phyloP scores from a whole-genome alignment of 2,888 invertebrate genomes.

The Athalia circularis region DNA sequence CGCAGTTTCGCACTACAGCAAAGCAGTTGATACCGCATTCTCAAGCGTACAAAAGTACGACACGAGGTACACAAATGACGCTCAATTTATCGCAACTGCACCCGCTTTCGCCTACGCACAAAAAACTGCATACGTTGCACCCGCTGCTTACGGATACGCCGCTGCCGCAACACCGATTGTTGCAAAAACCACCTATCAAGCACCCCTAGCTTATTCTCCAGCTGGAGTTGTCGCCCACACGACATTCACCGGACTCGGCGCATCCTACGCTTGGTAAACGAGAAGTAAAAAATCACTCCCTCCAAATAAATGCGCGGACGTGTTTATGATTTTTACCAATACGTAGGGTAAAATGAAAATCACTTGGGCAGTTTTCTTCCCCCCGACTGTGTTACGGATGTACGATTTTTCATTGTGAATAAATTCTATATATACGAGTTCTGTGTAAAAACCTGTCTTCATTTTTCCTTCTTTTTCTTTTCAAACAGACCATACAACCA shows the following conservation, averaged over 20 bases:
- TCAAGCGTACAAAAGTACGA: slow-evolving; percentile 77
- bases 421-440: too few relatives aligned
- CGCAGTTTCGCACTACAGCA: slow-evolving; percentile 77
- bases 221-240: slow-evolving; percentile 57
- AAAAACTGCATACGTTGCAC: slow-evolving; percentile 38
- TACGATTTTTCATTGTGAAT: too few relatives aligned
- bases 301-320: not conserved
- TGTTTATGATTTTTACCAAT: not conserved
- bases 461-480: too few relatives aligned
- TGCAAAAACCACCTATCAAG: slow-evolving; percentile 50
- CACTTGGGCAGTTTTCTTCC: not conserved
- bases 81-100: slow-evolving; percentile 55
- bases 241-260: slow-evolving; percentile 79
- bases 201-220: slow-evolving; percentile 46
- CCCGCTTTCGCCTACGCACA: slow-evolving; percentile 60
- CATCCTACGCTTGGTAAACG: slow-evolving; percentile 80
- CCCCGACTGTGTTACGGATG: too few relatives aligned
- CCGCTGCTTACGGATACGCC: slow-evolving; percentile 63
- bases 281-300: not conserved
- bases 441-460: too few relatives aligned
- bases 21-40: slow-evolving; percentile 79
- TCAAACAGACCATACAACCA: too few relatives aligned
- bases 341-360: not conserved
- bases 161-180: slow-evolving; percentile 53
- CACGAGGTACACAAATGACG: slow-evolving; percentile 46